phyloP scores from a whole-genome alignment of 2,797 vertebrate species.

The Choloepus didactylus region DNA sequence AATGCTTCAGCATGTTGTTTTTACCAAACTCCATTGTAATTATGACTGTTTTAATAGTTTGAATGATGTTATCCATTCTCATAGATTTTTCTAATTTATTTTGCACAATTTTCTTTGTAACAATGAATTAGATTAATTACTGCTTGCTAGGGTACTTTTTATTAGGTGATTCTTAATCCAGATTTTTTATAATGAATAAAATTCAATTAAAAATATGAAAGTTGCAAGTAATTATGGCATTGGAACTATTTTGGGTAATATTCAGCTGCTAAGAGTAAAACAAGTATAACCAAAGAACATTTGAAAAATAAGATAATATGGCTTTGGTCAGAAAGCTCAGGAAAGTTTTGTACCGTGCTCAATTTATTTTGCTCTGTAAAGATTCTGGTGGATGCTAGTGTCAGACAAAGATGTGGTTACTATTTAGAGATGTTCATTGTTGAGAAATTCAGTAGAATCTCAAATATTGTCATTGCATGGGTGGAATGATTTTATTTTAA shows the following conservation, averaged over 20 bases:
- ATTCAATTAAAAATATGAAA: constrained; percentile 57
- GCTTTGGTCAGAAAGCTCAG: constrained; percentile 52
- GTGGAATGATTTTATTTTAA: constrained; percentile 34
- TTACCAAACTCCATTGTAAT: neutral
- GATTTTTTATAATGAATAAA: constrained; percentile 55
- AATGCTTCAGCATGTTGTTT: neutral
- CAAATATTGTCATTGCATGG: neutral
- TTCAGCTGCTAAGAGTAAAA: constrained; percentile 57
- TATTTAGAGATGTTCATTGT: constrained; percentile 74
- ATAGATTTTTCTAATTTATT: neutral
- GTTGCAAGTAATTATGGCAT: constrained; percentile 47
- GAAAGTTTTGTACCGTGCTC: constrained; percentile 54
- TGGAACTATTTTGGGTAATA: constrained; percentile 15
- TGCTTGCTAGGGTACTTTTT: neutral
- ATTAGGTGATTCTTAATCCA: constrained; percentile 41
- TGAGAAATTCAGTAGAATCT: constrained; percentile 35
- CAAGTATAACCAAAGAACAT: neutral
- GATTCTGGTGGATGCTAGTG: neutral
- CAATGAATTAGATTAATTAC: neutral
- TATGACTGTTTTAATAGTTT: constrained; percentile 14
- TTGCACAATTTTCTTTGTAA: constrained; percentile 9
- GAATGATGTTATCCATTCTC: neutral
- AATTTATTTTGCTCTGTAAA: constrained; percentile 50
- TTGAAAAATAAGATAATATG: constrained; percentile 17
- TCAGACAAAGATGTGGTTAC: constrained; percentile 62